Evolutionary conservation across 1,140 invertebrate species (phyloP).

Genomic region (Patella vulgata): DNA sequence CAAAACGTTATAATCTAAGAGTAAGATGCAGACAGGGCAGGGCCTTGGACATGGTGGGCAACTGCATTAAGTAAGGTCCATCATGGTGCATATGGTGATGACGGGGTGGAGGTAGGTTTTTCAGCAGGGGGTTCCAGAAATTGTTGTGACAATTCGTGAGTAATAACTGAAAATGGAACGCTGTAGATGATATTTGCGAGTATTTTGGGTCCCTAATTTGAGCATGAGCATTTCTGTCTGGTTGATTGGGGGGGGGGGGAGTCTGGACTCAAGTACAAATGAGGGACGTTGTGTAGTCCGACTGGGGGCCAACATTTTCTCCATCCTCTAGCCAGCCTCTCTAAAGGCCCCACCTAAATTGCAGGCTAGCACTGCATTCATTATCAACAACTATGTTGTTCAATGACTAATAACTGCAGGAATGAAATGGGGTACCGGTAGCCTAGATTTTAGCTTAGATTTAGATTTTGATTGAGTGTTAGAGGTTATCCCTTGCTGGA

Average conservation of each 20-base stretch:
- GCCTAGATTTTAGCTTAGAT: too few species aligned
- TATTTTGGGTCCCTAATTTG: constrained; percentile 46
- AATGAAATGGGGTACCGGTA: constrained; percentile 6
- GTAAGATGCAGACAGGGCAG: too few species aligned
- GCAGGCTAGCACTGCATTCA: background rate
- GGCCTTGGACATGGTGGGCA: background rate
- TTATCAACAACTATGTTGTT: background rate
- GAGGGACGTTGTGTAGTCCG: background rate
- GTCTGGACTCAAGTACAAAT: background rate
- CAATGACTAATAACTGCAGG: constrained; percentile 8
- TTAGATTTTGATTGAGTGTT: too few species aligned
- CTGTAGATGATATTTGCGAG: constrained; percentile 54
- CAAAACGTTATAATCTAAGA: background rate
- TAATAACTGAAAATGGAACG: constrained; percentile 52
- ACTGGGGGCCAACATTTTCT: background rate
- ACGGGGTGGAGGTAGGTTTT: constrained; percentile 28
- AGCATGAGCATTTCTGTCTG: background rate
- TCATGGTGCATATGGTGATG: constrained; percentile 28
- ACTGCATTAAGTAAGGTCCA: background rate
- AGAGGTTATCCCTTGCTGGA: too few species aligned
- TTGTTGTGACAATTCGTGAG: constrained; percentile 49
- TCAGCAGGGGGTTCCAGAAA: constrained; percentile 40
- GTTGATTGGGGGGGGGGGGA: background rate
- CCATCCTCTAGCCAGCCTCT: background rate
- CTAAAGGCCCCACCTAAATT: background rate